These are phyloP conservation scores for Lissonota sp. DNA, from an alignment of 2,888 invertebrate genomes.

Conservation along the genomic window DNA sequence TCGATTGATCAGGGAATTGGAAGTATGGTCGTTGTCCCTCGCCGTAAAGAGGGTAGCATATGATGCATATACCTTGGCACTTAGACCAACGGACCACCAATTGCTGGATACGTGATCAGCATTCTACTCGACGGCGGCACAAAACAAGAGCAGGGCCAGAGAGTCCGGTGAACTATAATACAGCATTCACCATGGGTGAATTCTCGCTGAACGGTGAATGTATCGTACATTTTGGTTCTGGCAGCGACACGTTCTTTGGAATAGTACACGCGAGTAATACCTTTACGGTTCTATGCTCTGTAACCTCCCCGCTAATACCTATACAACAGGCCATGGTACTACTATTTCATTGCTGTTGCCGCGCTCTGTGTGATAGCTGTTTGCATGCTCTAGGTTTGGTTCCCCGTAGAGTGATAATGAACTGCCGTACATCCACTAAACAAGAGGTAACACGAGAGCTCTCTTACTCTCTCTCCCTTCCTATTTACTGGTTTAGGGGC, in stretches of 20 bases:
- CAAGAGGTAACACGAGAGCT: slow-evolving; percentile 69
- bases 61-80: slow-evolving; percentile 61
- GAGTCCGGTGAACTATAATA: background rate
- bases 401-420: slow-evolving; percentile 77
- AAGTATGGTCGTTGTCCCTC: slow-evolving; percentile 39
- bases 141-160: slow-evolving; percentile 12
- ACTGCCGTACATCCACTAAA: slow-evolving; percentile 74
- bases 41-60: slow-evolving; percentile 23
- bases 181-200: background rate
- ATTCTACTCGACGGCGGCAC: slow-evolving; percentile 61
- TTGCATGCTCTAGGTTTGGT: slow-evolving; percentile 37
- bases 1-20: slow-evolving; percentile 55
- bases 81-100: slow-evolving; percentile 69
- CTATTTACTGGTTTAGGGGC: slow-evolving; percentile 60
- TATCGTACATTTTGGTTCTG: slow-evolving; percentile 25
- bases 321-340: slow-evolving; percentile 12
- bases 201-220: slow-evolving; percentile 28
- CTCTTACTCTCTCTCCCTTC: slow-evolving; percentile 4
- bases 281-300: slow-evolving; percentile 20
- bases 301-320: slow-evolving; percentile 26
- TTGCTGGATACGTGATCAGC: slow-evolving; percentile 76
- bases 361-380: slow-evolving; percentile 24
- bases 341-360: slow-evolving; percentile 46
- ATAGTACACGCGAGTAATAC: slow-evolving; percentile 38
- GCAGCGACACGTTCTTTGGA: slow-evolving; percentile 40